Evolutionary conservation across 2,888 invertebrate genomes (phyloP).

Genomic region (Spisula subtruncata): DNA sequence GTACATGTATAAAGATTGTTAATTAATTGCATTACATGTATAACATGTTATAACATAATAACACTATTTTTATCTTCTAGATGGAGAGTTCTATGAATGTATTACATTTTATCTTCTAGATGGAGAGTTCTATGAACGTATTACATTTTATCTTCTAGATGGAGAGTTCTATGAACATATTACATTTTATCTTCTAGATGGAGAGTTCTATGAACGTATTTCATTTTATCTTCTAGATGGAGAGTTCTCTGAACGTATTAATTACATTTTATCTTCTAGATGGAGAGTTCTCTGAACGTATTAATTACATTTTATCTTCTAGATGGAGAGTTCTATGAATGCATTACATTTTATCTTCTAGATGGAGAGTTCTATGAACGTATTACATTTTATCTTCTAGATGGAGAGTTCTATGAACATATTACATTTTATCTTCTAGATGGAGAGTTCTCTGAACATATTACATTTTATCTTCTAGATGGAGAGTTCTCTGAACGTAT

Average conservation of each 20-base stretch:
- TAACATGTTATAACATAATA: no score
- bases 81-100: slow-evolving; percentile 94
- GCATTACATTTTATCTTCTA: slow-evolving; percentile 89
- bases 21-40: background rate
- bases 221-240: slow-evolving; percentile 89
- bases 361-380: slow-evolving; percentile 93
- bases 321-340: slow-evolving; percentile 93
- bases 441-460: slow-evolving; percentile 93
- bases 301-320: slow-evolving; percentile 84
- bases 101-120: slow-evolving; percentile 88
- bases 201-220: slow-evolving; percentile 93
- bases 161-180: slow-evolving; percentile 93
- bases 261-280: slow-evolving; percentile 89
- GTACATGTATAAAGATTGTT: background rate
- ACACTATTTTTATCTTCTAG: slow-evolving; percentile 88
- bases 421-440: slow-evolving; percentile 88
- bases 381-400: slow-evolving; percentile 89
- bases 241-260: slow-evolving; percentile 93
- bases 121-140: slow-evolving; percentile 93
- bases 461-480: slow-evolving; percentile 89
- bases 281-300: slow-evolving; percentile 93
- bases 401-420: slow-evolving; percentile 94
- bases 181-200: slow-evolving; percentile 89
- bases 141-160: slow-evolving; percentile 89
- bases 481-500: slow-evolving; percentile 93